Evolutionary conservation across 2,797 vertebrate species (phyloP), one percentile per base, ranked within the genome.

Genomic region (Spondyliosoma cantharus): DNA sequence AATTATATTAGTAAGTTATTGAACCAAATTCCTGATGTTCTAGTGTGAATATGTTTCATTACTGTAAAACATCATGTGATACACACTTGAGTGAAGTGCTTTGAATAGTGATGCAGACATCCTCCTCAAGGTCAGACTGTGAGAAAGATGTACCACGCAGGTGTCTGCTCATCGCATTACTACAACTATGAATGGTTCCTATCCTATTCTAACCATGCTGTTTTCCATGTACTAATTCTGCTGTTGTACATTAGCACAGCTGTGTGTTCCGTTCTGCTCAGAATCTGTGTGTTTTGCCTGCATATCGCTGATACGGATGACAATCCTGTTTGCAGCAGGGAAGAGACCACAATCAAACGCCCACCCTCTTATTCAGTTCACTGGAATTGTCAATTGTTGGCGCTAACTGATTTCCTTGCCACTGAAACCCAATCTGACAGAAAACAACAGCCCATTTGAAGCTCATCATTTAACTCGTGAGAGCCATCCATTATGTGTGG

Each of bases 121-220:
- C 5, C 37, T 60, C 9, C 43, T 80, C 75, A 86, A 88, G 84
- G 87, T 90, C 82, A 84, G 48, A 59, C 53, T 64, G 27, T 20
- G 24, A 65, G 24, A 66, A 27, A 56, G 46, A 64, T 54, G 46
- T 20, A 29, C 24, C 9, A 9, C 37, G 37, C 37, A 37, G 37
- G 37, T 37, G 37, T 37, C 37, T 37, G 37, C 37, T 32, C 27
- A 32, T 9, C 24, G 49, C 42, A 48, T 25, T 29, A 22, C 45
- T n/a, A 24, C 37, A 29, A 50, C 48, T n/a, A 17, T 17, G 4
- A 20, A 74, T 8, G 12, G 27, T 48, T 74, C 68, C 74, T 69
- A 54, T 37, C 32, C 32, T 37, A 8, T 37, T 37, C 32, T 9
- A 37, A 2, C 7, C 32, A 37, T 2, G 32, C 32, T 2, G 7